Base-by-base conservation (phyloP, 2,113 vertebrate genomes). In the Lipotes vexillifer region DNA sequence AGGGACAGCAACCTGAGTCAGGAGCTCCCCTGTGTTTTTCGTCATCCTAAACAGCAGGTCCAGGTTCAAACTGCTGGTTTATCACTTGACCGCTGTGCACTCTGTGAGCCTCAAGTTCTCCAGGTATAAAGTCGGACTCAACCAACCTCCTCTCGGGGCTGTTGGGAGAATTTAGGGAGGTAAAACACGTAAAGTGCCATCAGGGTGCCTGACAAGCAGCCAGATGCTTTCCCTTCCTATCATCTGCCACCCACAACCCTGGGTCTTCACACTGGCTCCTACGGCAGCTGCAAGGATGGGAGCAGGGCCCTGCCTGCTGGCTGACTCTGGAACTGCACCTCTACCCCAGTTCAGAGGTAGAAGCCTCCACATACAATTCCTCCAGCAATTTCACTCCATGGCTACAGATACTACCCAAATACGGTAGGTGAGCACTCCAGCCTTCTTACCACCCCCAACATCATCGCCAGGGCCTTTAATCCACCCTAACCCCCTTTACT, bases 301-400 rank as follows among this genome's bases (percentile, higher is more conserved):
- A 29, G 4, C 27, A 78, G 84, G 72, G 46, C 84, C 8, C 93
- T 52, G 1, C 66, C 96, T 97, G 20, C 96, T 94, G 97, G 78
- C 33, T 1, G 20, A 46, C 8, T 63, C 38, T 87, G 74, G 78
- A 92, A 95, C 88, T 96, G 72, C 93, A 82, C 25, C 44, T 27
- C 18, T 12, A 25, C 33, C 15, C 33, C 12, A 0, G 38, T 27
- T 77, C 21, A 1, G 49, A 38, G 33, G 25, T 12, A 5, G 31
- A 36, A 7, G 21, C 10, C 31, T 27, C 18, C 8, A 7, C 59
- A 44, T 83, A 18, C 49, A 44, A 15, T n/a, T 31, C 6, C 31
- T 21, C 57, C 29, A 6, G 27, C 2, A 27, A 55, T 49, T 86
- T 96, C 59, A 78, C 38, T 63, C n/a, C 41, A 2, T 12, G 3